Evolutionary conservation across 1,140 invertebrate genomes (phyloP).

Genomic region (Chrysomallon squamiferum): DNA sequence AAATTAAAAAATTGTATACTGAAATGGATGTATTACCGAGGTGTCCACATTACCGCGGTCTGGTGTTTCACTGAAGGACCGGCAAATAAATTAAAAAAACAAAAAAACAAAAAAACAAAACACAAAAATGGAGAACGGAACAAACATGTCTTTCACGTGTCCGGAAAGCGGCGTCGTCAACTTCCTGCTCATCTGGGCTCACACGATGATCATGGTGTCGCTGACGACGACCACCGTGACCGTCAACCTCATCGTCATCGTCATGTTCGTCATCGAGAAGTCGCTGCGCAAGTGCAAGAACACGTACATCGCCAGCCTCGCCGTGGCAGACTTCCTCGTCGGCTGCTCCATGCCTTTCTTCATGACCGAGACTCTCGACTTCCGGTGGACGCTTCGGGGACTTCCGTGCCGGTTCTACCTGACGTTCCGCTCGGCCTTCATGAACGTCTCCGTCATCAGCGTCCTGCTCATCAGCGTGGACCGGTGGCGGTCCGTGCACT

Average conservation of each 20-base stretch:
- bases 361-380: constrained; percentile 34
- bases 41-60: too few relatives aligned
- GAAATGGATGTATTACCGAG: too few relatives aligned
- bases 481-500: constrained; percentile 56
- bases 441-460: constrained; percentile 49
- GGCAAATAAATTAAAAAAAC: too few relatives aligned
- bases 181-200: constrained; percentile 32
- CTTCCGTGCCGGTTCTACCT: constrained; percentile 36
- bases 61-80: too few relatives aligned
- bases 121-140: background rate
- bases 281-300: constrained; percentile 47
- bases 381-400: constrained; percentile 24
- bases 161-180: background rate
- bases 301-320: constrained; percentile 50
- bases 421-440: constrained; percentile 42
- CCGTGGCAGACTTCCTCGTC: constrained; percentile 47
- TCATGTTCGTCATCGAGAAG: constrained; percentile 43
- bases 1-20: too few relatives aligned
- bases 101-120: too few relatives aligned
- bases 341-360: constrained; percentile 45
- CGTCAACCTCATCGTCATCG: constrained; percentile 42
- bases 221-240: constrained; percentile 38
- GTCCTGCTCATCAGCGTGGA: constrained; percentile 51
- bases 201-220: constrained; percentile 36
- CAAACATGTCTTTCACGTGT: background rate